Base-by-base conservation (phyloP, 2,113 vertebrate genomes). In the Phocoena phocoena region DNA sequence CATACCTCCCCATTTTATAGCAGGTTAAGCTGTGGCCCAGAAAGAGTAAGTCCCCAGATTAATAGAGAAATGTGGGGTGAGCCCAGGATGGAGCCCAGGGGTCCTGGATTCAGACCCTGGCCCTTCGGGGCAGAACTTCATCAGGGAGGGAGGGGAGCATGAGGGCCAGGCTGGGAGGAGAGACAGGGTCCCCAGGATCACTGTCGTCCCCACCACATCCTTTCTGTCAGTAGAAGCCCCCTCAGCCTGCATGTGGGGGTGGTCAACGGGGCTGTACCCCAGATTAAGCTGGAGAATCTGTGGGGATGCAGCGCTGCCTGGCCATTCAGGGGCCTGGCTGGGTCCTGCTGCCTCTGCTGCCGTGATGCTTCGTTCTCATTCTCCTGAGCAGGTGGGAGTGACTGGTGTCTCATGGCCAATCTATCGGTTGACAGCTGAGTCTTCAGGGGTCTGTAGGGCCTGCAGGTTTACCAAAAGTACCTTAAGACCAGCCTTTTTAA, bases 111-210 rank as follows among this genome's bases (percentile, higher is more conserved):
- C 70, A 71, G 21, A 25, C 36, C 38, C 36, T 3, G 6, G 58
- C 9, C 58, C 58, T 71, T 25, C 25, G 21, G 68, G 68, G 68
- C n/a, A 21, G n/a, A 36, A 36, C 68, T 38, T 38, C 20, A 25
- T 18, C 68, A 71, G 20, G 11, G 68, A 38, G 36, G 68, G 68
- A 71, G 21, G 1, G n/a, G 18, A 70, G 33, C 1, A 0, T 11
- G 68, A 23, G 68, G 33, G 1, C 20, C 23, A 2, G 21, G 1
- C 36, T 71, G 36, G 36, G 68, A 6, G 21, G 21, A 38, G 23
- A 5, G 3, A 3, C 12, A 2, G n/a, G 18, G 36, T 5, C n/a
- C 68, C n/a, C n/a, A 70, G 20, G 8, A 8, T 70, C 9, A 2
- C 18, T 9, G 67, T 33, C 9, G 1, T 21, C 18, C n/a, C n/a